These are phyloP conservation scores for Seriola quinqueradiata DNA, from an alignment of 2,113 vertebrate genomes.

Conservation along the genomic window DNA sequence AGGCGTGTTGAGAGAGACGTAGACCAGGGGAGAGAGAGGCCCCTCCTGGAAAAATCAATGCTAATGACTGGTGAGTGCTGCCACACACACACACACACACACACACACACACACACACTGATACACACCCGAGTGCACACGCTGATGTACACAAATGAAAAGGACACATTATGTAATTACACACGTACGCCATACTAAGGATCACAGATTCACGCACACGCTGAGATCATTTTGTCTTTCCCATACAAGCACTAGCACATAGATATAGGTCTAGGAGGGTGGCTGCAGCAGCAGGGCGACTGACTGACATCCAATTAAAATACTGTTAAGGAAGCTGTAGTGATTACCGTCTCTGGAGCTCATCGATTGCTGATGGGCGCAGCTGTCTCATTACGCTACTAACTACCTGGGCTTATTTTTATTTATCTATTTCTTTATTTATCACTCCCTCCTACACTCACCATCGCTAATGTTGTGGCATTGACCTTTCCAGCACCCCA, in stretches of 20 bases:
- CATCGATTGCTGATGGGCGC: slow-evolving; percentile 72
- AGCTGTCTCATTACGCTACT: slow-evolving; percentile 72
- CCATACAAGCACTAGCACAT: neutral
- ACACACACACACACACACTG: slow-evolving; percentile 48
- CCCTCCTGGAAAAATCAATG: slow-evolving; percentile 72
- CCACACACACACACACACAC: slow-evolving; percentile 61
- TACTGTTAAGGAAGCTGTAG: slow-evolving; percentile 71
- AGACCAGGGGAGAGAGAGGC: slow-evolving; percentile 44
- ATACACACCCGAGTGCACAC: slow-evolving; percentile 31
- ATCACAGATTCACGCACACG: neutral
- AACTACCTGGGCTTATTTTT: slow-evolving; percentile 73
- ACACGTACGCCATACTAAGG: neutral
- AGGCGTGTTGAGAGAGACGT: slow-evolving; percentile 26
- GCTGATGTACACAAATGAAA: slow-evolving; percentile 43
- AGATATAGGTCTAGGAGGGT: neutral
- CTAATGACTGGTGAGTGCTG: slow-evolving; percentile 67
- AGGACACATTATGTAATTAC: slow-evolving; percentile 58
- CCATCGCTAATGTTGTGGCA: slow-evolving; percentile 33
- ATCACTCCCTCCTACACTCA: slow-evolving; percentile 32
- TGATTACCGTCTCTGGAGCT: slow-evolving; percentile 67
- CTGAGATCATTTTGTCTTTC: slow-evolving; percentile 24
- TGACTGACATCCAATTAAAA: slow-evolving; percentile 77
- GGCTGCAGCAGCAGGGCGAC: slow-evolving; percentile 49
- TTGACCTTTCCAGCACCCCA: slow-evolving; percentile 60
- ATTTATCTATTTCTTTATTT: slow-evolving; percentile 72